Evolutionary conservation across 2,888 invertebrate species (phyloP), one percentile per base, ranked within the genome.

Genomic region (Falcaria lacertinaria): DNA sequence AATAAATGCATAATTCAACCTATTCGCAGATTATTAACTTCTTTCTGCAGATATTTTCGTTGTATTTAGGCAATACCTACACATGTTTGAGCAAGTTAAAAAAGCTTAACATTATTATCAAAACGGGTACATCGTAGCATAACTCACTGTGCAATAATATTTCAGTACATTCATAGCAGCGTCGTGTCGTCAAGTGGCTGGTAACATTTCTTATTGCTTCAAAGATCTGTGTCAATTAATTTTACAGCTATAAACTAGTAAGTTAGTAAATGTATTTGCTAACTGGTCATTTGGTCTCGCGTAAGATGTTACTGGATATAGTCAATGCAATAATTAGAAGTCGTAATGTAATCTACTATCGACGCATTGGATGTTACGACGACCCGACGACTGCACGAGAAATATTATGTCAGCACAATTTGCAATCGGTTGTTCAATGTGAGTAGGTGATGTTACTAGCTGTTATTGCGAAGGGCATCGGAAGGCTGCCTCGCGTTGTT

Each of bases 391-490:
- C 19, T 19, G 19, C 19, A 6, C 3, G 3, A 6, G 3, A 19
- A 19, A 6, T 4, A 19, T 4, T 19, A 19, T 19, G 19, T 19
- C 6, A 4, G 19, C 19, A 19, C 19, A 19, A 19, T 19, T n/a
- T 1, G 19, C 19, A 19, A 19, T 19, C 19, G 6, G 19, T 3
- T 19, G 19, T 4, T 19, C 3, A 19, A 6, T 3, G 3, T 19
- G 19, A 11, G 7, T 28, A 11, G 28, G 37, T 34, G 36, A 32
- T 15, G 40, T 16, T 46, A 60, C 67, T 77, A 77, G 64, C 71
- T 72, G 48, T 54, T 28, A 11, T 3, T 44, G 4, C 71, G 67
- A 6, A 65, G 38, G 34, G 51, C 44, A 16, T 66, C 14, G 69
- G 44, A n/a, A n/a, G n/a, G n/a, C n/a, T n/a, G 47, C 48, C 53